phyloP scores from a whole-genome alignment of 1,140 invertebrate species.

The Caenorhabditis latens region DNA sequence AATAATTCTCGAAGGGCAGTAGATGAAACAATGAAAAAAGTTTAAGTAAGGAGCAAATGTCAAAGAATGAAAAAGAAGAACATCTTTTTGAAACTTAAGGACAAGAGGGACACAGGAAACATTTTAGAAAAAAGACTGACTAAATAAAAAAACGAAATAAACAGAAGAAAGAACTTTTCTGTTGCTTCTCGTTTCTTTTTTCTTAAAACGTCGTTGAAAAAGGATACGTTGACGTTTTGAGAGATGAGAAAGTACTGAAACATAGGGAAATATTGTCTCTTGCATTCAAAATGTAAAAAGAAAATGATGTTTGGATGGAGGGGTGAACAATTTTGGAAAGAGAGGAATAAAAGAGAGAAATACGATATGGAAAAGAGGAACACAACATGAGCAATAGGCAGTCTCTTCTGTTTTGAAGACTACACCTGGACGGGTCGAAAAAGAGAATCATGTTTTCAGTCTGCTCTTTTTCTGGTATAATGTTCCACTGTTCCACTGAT shows the following conservation, averaged over 20 bases:
- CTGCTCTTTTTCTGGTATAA: not conserved
- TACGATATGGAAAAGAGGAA: slow-evolving; percentile 32
- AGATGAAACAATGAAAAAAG: not conserved
- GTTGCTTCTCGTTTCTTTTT: not conserved
- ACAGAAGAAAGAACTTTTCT: not conserved
- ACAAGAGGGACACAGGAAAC: not conserved
- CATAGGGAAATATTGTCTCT: slow-evolving; percentile 19
- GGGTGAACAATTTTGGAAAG: not conserved
- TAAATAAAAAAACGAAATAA: slow-evolving; percentile 50
- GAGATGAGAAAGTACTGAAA: slow-evolving; percentile 50
- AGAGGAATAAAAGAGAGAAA: slow-evolving; percentile 5
- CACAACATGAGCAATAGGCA: not conserved
- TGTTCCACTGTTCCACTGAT: slow-evolving; percentile 19
- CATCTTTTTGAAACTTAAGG: not conserved
- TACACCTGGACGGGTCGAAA: not conserved
- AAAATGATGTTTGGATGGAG: slow-evolving; percentile 15
- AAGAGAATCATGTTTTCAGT: not conserved
- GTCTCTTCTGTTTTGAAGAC: slow-evolving; percentile 13
- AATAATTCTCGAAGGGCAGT: not conserved
- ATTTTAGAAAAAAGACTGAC: slow-evolving; percentile 13
- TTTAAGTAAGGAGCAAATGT: not conserved
- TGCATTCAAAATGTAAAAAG: not conserved
- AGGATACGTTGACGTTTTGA: slow-evolving; percentile 40
- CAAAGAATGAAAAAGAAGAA: not conserved
- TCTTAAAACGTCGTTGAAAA: slow-evolving; percentile 37